A percentile compares a stretch with the other conserved stretches of the same genome.
phyloP scores from a whole-genome alignment of 2,888 invertebrate species.

The Nymphalis polychloros region DNA sequence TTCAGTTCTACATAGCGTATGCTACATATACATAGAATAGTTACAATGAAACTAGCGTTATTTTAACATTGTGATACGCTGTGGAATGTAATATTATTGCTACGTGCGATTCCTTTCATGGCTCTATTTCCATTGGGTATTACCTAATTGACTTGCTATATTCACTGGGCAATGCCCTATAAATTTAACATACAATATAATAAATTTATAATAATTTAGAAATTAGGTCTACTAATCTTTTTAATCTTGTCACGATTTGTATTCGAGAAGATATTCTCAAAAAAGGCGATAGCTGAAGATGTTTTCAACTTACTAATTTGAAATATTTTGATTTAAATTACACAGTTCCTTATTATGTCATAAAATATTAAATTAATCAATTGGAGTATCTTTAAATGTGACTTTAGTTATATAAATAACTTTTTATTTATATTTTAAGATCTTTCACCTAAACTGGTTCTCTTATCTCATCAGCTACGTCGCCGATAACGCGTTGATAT shows the following conservation, averaged over 20 bases:
- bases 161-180: conserved; percentile 28
- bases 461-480: conserved; percentile 28
- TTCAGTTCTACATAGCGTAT: conserved; percentile 1
- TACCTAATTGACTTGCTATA: conserved; percentile 24
- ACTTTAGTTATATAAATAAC: not conserved
- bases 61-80: conserved; percentile 19
- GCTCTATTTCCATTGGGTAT: conserved; percentile 32
- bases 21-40: not conserved
- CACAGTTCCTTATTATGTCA: not conserved
- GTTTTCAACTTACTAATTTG: too few species aligned
- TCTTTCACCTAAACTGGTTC: conserved; percentile 5
- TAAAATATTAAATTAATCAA: not conserved
- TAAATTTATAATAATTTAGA: not conserved
- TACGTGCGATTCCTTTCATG: conserved; percentile 33
- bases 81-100: conserved; percentile 24
- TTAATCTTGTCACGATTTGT: not conserved
- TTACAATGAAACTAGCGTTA: conserved; percentile 19
- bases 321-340: too few species aligned
- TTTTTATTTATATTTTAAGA: conserved; percentile 16
- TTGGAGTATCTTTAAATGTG: not conserved
- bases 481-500: conserved; percentile 27
- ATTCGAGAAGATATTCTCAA: too few species aligned
- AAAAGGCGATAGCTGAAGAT: too few species aligned
- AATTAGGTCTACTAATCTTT: not conserved
- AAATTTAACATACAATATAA: conserved; percentile 18